Evolutionary conservation across 2,888 invertebrate genomes (phyloP).

Genomic region (Patella depressa): DNA sequence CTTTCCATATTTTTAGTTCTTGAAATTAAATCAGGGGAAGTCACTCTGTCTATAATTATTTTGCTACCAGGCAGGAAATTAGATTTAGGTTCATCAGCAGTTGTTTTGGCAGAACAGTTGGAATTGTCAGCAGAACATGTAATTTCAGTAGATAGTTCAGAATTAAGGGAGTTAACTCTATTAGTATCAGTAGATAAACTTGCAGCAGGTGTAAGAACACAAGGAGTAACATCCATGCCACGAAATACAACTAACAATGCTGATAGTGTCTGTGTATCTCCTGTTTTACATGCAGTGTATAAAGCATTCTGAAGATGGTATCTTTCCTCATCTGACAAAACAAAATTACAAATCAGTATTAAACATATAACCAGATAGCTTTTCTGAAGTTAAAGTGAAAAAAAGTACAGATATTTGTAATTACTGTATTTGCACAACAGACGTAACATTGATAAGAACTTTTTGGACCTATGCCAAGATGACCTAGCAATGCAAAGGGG

Average conservation of each 20-base stretch:
- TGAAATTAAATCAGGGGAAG: neutral
- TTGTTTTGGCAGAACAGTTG: neutral
- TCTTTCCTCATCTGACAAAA: slow-evolving; percentile 55
- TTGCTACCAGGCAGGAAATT: neutral
- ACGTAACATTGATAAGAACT: too few species aligned
- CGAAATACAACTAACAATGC: slow-evolving; percentile 42
- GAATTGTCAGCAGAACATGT: neutral
- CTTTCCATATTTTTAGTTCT: neutral
- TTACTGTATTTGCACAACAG: too few species aligned
- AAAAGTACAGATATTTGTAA: too few species aligned
- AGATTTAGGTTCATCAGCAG: neutral
- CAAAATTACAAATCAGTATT: slow-evolving; percentile 19
- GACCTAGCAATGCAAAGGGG: too few species aligned
- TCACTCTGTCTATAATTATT: neutral
- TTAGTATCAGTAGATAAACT: neutral
- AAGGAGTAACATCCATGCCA: neutral
- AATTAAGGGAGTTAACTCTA: neutral
- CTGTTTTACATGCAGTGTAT: slow-evolving; percentile 67
- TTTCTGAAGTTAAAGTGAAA: neutral
- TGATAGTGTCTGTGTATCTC: slow-evolving; percentile 55
- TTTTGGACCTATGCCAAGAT: too few species aligned
- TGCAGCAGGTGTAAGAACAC: slow-evolving; percentile 1
- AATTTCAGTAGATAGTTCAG: slow-evolving; percentile 1
- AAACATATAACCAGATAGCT: neutral
- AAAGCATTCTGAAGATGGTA: slow-evolving; percentile 62